Base-by-base conservation (phyloP, 2,888 invertebrate genomes). In the Platycnemis pennipes region DNA sequence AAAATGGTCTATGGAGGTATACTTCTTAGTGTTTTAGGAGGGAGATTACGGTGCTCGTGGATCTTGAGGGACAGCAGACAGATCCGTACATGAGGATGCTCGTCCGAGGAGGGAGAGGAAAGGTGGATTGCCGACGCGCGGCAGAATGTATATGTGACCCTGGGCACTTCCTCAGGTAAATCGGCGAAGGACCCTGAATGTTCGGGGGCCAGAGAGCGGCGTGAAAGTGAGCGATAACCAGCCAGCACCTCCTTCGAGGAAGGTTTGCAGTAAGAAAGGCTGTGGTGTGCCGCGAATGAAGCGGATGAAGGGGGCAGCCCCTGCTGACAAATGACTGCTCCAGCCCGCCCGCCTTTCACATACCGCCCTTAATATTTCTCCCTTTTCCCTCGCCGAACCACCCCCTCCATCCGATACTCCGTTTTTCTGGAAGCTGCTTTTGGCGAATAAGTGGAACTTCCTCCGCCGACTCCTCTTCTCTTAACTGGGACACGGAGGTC, bases 261-360 rank as follows among this genome's bases (percentile, higher is more conserved):
- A 3, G 63, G 63, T 63, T 63, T 63, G n/a, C n/a, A 63, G n/a
- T 63, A 63, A n/a, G 26, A 26, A 63, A 63, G n/a, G 49, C 11
- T 49, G 49, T 11, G 49, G 49, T 11, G 13, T 11, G 49, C 19
- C 13, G n/a, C 5, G n/a, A 26, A 5, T 19, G 63, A 63, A n/a
- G 13, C 46, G 4, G 63, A 26, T 63, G 63, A 8, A 0, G 63
- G 63, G n/a, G 46, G 49, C 88, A 63, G 88, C 53, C 31, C n/a
- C 49, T 53, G 37, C 89, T 89, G 89, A 89, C 89, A 89, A 89
- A 89, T 89, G 89, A 89, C 49, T 53, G 89, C 49, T 49, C 88
- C n/a, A n/a, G 13, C 89, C n/a, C 46, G 13, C 89, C 37, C 53
- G 37, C 89, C 22, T 42, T 53, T 87, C 45, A 87, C 87, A 49